phyloP scores from a whole-genome alignment of 2,113 vertebrate genomes.

The Phycodurus eques region DNA sequence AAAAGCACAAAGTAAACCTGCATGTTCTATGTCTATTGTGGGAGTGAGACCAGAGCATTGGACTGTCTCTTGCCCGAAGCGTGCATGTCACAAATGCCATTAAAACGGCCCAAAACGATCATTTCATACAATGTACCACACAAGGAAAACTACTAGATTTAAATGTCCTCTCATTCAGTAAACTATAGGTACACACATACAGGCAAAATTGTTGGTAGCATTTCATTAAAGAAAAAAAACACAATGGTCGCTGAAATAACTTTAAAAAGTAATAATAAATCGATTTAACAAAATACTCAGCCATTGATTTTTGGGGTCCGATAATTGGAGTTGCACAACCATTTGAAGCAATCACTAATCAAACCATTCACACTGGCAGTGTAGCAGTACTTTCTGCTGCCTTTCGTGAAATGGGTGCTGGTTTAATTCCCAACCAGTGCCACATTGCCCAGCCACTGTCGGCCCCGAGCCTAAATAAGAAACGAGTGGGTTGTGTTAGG shows the following conservation, averaged over 20 bases:
- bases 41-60: conserved; percentile 39
- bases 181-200: neutral
- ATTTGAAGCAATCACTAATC: too few species aligned
- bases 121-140: neutral
- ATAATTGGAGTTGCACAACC: neutral
- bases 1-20: conserved; percentile 68
- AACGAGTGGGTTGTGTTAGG: too few species aligned
- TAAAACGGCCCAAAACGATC: neutral
- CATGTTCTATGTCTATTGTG: conserved; percentile 48
- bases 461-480: neutral
- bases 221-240: neutral
- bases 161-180: too few species aligned
- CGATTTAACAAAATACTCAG: neutral
- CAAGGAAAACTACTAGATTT: neutral
- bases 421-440: neutral
- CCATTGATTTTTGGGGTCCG: neutral
- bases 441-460: too few species aligned
- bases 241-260: neutral
- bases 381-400: too few species aligned
- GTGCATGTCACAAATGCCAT: neutral
- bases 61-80: conserved; percentile 39
- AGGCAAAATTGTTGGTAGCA: neutral
- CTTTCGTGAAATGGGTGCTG: too few species aligned
- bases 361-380: too few species aligned
- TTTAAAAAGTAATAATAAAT: too few species aligned